phyloP scores from a whole-genome alignment of 2,888 invertebrate genomes.

The Catocala fraxini region DNA sequence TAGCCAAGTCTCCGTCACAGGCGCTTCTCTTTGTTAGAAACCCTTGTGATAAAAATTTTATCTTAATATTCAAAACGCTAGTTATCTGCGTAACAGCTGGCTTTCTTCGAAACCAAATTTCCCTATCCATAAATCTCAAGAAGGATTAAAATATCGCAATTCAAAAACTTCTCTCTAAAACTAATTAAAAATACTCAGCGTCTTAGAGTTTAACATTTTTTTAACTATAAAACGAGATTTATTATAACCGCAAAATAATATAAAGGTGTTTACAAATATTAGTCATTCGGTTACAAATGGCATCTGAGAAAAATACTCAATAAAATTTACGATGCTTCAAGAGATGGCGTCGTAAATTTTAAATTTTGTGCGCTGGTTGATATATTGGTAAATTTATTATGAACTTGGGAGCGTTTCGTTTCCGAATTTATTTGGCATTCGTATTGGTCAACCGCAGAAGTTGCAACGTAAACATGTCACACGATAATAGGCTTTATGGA shows the following conservation, averaged over 20 bases:
- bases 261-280: constrained; percentile 52
- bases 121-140: constrained; percentile 51
- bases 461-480: constrained; percentile 14
- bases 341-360: constrained; percentile 51
- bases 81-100: constrained; percentile 19
- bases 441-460: constrained; percentile 41
- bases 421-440: constrained; percentile 57
- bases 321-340: constrained; percentile 53
- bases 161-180: constrained; percentile 54
- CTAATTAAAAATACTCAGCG: constrained; percentile 53
- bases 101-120: constrained; percentile 47
- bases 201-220: constrained; percentile 32
- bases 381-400: constrained; percentile 53
- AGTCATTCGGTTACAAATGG: constrained; percentile 46
- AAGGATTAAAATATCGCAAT: constrained; percentile 49
- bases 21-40: not conserved
- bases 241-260: constrained; percentile 56
- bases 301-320: constrained; percentile 44
- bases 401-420: constrained; percentile 49
- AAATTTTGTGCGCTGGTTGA: constrained; percentile 46
- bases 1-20: no score
- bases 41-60: not conserved
- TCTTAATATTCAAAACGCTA: constrained; percentile 6
- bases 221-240: constrained; percentile 60
- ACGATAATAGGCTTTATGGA: constrained; percentile 25